phyloP scores from a whole-genome alignment of 1,140 invertebrate species.

The Drosophila hydei region DNA sequence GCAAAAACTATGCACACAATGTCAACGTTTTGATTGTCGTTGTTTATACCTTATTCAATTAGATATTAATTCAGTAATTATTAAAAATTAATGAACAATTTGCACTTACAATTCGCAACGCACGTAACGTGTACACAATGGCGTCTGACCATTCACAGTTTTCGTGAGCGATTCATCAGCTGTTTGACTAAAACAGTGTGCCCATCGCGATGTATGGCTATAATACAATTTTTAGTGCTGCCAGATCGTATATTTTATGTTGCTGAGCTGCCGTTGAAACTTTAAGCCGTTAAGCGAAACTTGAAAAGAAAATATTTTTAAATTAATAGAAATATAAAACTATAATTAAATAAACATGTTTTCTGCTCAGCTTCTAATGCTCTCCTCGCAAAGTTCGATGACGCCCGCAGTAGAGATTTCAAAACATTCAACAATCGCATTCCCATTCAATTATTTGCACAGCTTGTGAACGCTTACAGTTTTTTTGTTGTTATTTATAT shows the following conservation, averaged over 20 bases:
- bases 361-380: background rate
- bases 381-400: slow-evolving; percentile 30
- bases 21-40: background rate
- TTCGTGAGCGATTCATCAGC: slow-evolving; percentile 22
- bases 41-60: background rate
- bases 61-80: background rate
- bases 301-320: background rate
- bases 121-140: slow-evolving; percentile 52
- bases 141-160: slow-evolving; percentile 44
- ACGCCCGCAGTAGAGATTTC: slow-evolving; percentile 67
- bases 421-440: slow-evolving; percentile 63
- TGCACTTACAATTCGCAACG: slow-evolving; percentile 46
- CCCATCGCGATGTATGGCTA: background rate
- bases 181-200: slow-evolving; percentile 25
- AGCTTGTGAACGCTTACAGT: slow-evolving; percentile 48
- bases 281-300: background rate
- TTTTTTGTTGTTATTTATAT: slow-evolving; percentile 30
- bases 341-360: background rate
- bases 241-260: slow-evolving; percentile 1
- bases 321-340: background rate
- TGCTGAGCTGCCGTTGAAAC: background rate
- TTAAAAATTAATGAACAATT: slow-evolving; percentile 19
- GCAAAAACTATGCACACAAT: background rate
- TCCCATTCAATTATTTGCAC: slow-evolving; percentile 64
- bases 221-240: background rate